Conservation (phyloP, 2,113 vertebrate species). For the Dendrocopos noguchii region DNA sequence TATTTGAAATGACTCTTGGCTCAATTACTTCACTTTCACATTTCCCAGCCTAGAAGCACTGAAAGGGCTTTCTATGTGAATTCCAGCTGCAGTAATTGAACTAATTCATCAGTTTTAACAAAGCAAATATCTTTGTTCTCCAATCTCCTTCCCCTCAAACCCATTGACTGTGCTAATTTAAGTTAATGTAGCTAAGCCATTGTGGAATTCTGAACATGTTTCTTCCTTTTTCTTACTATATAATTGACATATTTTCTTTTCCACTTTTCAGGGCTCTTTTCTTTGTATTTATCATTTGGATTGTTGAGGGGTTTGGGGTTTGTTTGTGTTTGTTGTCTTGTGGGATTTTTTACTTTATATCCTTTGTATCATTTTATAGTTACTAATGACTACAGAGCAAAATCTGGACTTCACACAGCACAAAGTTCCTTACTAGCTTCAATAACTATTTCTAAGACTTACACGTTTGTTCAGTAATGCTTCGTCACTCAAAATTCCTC, state of each 20-base stretch:
- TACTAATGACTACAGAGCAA: neutral
- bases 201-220: neutral
- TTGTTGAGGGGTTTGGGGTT: too few relatives aligned
- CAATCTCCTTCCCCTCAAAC: neutral
- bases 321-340: neutral
- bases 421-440: neutral
- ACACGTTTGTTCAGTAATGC: neutral
- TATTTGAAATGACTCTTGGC: neutral
- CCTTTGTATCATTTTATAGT: neutral
- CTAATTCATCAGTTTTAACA: constrained; percentile 25
- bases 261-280: too few relatives aligned
- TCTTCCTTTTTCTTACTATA: neutral
- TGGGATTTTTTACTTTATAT: neutral
- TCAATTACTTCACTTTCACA: neutral
- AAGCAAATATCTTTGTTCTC: neutral
- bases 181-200: neutral
- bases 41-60: neutral
- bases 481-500: neutral
- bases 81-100: constrained; percentile 1
- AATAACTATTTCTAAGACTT: constrained; percentile 11
- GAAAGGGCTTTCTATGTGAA: constrained; percentile 3
- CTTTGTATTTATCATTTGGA: too few relatives aligned
- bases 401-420: neutral
- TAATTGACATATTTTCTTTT: neutral
- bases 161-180: neutral